A percentile compares a stretch with the other conserved stretches of the same genome.
Evolutionary conservation across 2,888 invertebrate species (phyloP).

Genomic region (Oligia strigilis): DNA sequence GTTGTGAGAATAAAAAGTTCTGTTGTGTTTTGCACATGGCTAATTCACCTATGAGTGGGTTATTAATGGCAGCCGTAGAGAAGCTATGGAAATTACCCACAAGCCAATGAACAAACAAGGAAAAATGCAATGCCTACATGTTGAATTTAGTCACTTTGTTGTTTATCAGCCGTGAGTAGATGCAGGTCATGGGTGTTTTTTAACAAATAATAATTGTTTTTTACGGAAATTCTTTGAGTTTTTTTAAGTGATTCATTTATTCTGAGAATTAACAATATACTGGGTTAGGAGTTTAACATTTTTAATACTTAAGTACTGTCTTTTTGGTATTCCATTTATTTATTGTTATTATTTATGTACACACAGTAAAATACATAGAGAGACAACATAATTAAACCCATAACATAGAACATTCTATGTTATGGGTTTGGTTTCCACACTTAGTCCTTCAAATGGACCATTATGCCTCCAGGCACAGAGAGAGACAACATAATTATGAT

Average conservation of each 20-base stretch:
- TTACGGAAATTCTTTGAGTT: not conserved
- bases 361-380: not conserved
- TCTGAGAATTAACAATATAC: not conserved
- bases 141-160: slow-evolving; percentile 12
- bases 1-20: not conserved
- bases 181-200: slow-evolving; percentile 29
- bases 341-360: not conserved
- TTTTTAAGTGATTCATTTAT: slow-evolving; percentile 1
- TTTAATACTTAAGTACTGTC: not conserved
- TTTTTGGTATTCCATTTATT: not conserved
- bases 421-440: too few relatives aligned
- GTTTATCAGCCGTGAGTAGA: slow-evolving; percentile 6
- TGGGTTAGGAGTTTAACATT: not conserved
- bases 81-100: slow-evolving; percentile 22
- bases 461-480: not conserved
- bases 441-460: too few relatives aligned
- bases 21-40: slow-evolving; percentile 4
- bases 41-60: slow-evolving; percentile 11
- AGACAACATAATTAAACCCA: not conserved
- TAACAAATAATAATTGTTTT: slow-evolving; percentile 1
- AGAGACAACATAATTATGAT: not conserved
- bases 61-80: not conserved
- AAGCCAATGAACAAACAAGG: slow-evolving; percentile 32
- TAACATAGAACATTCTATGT: too few relatives aligned
- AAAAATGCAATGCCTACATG: slow-evolving; percentile 2